Conservation (phyloP, 2,797 vertebrate species). For the Paratrypauchen microcephalus region DNA sequence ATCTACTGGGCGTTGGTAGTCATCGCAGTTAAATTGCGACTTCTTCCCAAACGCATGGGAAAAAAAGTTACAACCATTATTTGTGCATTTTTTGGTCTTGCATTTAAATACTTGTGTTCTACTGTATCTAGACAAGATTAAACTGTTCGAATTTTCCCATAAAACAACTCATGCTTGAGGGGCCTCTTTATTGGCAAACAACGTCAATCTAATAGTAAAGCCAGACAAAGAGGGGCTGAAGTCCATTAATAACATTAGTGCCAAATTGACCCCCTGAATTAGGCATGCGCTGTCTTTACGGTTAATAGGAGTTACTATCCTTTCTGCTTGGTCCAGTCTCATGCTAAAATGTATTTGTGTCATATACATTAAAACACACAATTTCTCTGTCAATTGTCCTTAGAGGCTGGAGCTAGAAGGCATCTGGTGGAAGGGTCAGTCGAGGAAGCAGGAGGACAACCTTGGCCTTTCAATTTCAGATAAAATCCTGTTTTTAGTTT, state of each 20-base stretch:
- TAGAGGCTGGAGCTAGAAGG: conserved; percentile 72
- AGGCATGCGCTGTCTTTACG: conserved; percentile 60
- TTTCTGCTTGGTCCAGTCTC: conserved; percentile 38
- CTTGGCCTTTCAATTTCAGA: conserved; percentile 47
- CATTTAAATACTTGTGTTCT: not conserved
- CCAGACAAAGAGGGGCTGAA: conserved; percentile 54
- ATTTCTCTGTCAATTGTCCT: conserved; percentile 46
- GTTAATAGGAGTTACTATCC: conserved; percentile 43
- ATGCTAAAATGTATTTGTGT: conserved; percentile 44
- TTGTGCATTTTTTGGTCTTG: not conserved
- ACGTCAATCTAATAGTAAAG: conserved; percentile 53
- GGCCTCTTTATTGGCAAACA: conserved; percentile 47
- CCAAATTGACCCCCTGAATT: conserved; percentile 57
- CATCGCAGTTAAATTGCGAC: conserved; percentile 20
- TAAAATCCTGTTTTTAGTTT: conserved; percentile 37
- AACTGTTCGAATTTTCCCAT: conserved; percentile 31
- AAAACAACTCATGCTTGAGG: conserved; percentile 66
- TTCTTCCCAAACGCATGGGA: not conserved
- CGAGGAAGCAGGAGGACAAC: conserved; percentile 54
- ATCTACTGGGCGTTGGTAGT: conserved; percentile 39
- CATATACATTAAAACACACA: conserved; percentile 31
- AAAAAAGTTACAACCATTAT: not conserved
- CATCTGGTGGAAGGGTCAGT: conserved; percentile 70
- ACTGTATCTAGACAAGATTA: not conserved
- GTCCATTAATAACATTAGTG: conserved; percentile 44